These are phyloP conservation scores for western clawed frog (Xenopus tropicalis) DNA, from an alignment of 2,113 vertebrate species.

Conservation along the genomic window UCB_Xtro_10.0 CM004445.2:14920501-14921000, in stretches of 20 bases:
- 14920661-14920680: constrained; percentile 71
- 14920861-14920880: constrained; percentile 89
- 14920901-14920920: constrained; percentile 99
- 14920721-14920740: constrained; percentile 96
- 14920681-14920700: constrained; percentile 99
- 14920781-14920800: constrained; percentile 94
- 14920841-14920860: constrained; percentile 74
- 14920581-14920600: no score
- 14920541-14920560: background rate
- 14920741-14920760: constrained; percentile 87
- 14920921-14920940: constrained; percentile 99
- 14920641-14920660: constrained; percentile 46
- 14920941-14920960: constrained; percentile 97
- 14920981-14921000: constrained; percentile 98
- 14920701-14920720: constrained; percentile 95
- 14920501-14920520: background rate
- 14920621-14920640: constrained; percentile 35
- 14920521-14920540: background rate
- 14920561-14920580: no score
- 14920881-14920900: constrained; percentile 99
- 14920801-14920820: constrained; percentile 90
- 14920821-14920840: constrained; percentile 65
- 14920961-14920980: constrained; percentile 99
- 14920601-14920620: background rate
- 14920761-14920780: constrained; percentile 84